These are phyloP conservation scores for Fringilla coelebs DNA, from an alignment of 2,797 vertebrate genomes.

Conservation along the genomic window DNA sequence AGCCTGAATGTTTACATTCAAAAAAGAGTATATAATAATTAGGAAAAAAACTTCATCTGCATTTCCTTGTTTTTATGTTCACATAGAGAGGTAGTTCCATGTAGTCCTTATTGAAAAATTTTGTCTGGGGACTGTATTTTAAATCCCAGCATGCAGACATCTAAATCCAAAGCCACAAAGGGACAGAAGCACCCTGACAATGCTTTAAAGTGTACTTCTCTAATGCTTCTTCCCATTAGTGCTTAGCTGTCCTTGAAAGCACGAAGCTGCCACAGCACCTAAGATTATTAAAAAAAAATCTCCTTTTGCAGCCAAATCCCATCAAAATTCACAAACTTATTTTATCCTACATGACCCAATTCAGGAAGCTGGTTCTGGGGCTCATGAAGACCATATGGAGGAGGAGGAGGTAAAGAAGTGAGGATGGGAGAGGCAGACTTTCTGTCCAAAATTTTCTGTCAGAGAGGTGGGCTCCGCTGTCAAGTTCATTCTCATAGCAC, in stretches of 20 bases:
- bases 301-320: background rate
- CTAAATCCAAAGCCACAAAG: background rate
- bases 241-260: background rate
- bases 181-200: background rate
- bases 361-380: background rate
- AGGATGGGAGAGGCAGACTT: background rate
- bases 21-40: background rate
- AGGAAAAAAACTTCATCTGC: background rate
- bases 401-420: background rate
- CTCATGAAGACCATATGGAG: background rate
- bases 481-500: background rate
- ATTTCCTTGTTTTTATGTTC: background rate
- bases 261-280: rapidly evolving
- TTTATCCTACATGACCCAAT: background rate
- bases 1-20: background rate
- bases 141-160: background rate
- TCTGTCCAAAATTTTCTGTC: background rate
- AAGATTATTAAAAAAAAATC: background rate
- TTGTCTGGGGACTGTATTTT: background rate
- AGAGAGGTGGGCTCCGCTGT: background rate
- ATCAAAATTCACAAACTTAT: background rate
- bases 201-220: background rate
- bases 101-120: background rate
- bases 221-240: background rate
- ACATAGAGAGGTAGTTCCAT: background rate